A percentile compares a stretch with the other conserved stretches of the same genome.
Conservation (phyloP, 2,888 invertebrate species). For the Megaustenia siamemsis region DNA sequence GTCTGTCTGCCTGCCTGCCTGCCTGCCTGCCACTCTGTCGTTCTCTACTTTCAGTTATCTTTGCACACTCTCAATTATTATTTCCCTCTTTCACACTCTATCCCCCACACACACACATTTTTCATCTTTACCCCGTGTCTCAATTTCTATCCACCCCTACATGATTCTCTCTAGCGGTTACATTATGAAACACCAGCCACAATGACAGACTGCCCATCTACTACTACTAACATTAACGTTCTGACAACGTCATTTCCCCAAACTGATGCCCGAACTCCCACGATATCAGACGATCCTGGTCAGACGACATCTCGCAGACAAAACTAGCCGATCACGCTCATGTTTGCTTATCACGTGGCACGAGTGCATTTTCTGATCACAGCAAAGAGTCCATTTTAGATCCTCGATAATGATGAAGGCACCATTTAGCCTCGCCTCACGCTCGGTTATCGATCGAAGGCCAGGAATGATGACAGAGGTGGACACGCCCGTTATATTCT, state of each 20-base stretch:
- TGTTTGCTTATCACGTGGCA: constrained; percentile 5
- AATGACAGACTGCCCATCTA: neutral
- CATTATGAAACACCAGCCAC: neutral
- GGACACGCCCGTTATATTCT: neutral
- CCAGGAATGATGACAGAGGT: neutral
- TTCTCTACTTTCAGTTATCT: too few relatives aligned
- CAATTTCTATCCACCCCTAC: neutral
- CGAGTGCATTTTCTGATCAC: constrained; percentile 26
- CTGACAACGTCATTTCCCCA: neutral
- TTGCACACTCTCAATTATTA: neutral
- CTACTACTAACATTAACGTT: neutral
- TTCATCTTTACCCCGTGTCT: neutral
- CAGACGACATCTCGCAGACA: neutral
- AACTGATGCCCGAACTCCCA: too few relatives aligned
- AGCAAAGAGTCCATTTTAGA: neutral
- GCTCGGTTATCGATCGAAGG: neutral
- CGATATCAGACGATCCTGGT: neutral
- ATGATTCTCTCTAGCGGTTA: neutral
- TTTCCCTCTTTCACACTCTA: neutral
- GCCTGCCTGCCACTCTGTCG: too few relatives aligned
- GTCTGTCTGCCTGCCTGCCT: too few relatives aligned
- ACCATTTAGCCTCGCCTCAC: neutral
- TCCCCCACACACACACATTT: neutral
- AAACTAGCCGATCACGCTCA: neutral
- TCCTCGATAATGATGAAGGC: neutral